Evolutionary conservation across 2,888 invertebrate species (phyloP).

Genomic region (Lepidonotus clava): DNA sequence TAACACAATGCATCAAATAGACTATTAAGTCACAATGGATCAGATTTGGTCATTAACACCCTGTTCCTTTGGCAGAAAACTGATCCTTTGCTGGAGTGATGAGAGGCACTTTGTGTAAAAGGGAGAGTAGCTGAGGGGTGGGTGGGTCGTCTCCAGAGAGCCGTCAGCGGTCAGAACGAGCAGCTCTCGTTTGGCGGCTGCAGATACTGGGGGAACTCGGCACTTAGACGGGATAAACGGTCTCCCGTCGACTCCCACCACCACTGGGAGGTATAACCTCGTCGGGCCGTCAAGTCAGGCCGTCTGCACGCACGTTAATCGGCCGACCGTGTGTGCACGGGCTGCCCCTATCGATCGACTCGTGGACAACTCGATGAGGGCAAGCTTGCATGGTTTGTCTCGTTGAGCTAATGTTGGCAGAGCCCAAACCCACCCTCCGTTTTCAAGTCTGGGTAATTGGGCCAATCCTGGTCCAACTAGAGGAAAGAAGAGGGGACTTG

Average conservation of each 20-base stretch:
- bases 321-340: neutral
- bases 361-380: neutral
- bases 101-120: no score
- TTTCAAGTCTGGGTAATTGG: slow-evolving; percentile 10
- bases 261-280: slow-evolving; percentile 3
- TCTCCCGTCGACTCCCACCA: neutral
- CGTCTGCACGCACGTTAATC: neutral
- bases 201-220: neutral
- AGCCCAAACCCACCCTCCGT: neutral
- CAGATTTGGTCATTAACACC: no score
- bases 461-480: slow-evolving; percentile 12
- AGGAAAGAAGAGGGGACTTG: no score
- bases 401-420: slow-evolving; percentile 36
- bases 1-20: no score
- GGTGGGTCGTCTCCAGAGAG: neutral
- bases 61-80: no score
- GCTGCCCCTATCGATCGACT: neutral
- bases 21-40: no score
- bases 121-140: neutral
- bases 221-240: neutral
- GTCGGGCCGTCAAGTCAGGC: neutral
- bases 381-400: slow-evolving; percentile 27
- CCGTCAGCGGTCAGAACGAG: neutral
- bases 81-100: no score
- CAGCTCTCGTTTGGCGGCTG: neutral